Evolutionary conservation across 2,797 vertebrate species (phyloP).

Genomic region (Catostomus latipinnis): DNA sequence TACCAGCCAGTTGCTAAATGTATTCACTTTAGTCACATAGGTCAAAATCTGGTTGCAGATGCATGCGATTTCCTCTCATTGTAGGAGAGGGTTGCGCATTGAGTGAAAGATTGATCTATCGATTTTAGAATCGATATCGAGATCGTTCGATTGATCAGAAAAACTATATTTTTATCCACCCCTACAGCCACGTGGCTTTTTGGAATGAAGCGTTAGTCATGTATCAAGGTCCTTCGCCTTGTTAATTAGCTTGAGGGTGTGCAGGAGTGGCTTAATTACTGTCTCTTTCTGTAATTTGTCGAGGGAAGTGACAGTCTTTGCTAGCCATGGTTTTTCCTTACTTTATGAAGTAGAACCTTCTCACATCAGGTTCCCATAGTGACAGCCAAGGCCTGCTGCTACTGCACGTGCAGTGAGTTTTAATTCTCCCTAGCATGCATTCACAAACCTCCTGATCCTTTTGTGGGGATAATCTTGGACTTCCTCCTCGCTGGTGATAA

Average conservation of each 20-base stretch:
- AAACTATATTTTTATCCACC: too few relatives aligned
- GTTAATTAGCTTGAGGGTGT: slow-evolving; percentile 46
- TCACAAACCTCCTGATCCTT: slow-evolving; percentile 43
- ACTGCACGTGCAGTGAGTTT: slow-evolving; percentile 43
- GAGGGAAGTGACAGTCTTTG: slow-evolving; percentile 48
- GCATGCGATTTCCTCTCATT: too few relatives aligned
- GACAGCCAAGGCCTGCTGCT: slow-evolving; percentile 43
- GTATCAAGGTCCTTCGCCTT: slow-evolving; percentile 40
- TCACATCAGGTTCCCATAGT: slow-evolving; percentile 58
- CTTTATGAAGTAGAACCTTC: slow-evolving; percentile 52
- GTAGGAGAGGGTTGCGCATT: too few relatives aligned
- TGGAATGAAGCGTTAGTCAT: slow-evolving; percentile 23
- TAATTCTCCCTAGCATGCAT: slow-evolving; percentile 20
- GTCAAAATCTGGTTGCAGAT: too few relatives aligned
- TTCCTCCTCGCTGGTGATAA: slow-evolving; percentile 29
- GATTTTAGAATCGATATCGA: too few relatives aligned
- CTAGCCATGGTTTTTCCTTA: slow-evolving; percentile 41
- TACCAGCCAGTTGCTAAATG: too few relatives aligned
- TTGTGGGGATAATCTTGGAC: slow-evolving; percentile 46
- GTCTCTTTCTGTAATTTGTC: slow-evolving; percentile 42
- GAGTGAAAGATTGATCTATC: too few relatives aligned
- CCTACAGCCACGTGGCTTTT: not conserved
- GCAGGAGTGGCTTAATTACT: slow-evolving; percentile 35
- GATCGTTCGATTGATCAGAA: too few relatives aligned
- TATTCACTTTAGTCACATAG: too few relatives aligned